Evolutionary conservation across 2,113 vertebrate genomes (phyloP).

Genomic region (Mus spicilegus): DNA sequence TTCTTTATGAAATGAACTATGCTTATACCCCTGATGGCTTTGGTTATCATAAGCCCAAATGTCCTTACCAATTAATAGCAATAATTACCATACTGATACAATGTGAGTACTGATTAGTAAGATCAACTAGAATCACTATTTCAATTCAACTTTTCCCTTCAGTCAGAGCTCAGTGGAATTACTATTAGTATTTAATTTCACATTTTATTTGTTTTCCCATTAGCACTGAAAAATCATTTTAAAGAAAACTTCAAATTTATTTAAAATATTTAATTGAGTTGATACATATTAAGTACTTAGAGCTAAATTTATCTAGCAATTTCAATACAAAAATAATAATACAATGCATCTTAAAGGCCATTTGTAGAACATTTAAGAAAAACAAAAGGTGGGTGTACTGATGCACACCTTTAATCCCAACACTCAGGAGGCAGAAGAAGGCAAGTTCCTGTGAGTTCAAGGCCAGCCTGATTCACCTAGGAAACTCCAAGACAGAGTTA

Average conservation of each 20-base stretch:
- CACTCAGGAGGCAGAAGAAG: background rate
- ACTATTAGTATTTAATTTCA: background rate
- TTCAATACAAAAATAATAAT: constrained; percentile 13
- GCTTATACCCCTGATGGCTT: background rate
- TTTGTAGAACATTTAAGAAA: background rate
- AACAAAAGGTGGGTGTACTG: background rate
- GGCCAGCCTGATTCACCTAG: background rate
- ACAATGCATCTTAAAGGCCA: constrained; percentile 5
- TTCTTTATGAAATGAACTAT: background rate
- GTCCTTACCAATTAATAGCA: background rate
- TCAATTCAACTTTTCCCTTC: constrained; percentile 34
- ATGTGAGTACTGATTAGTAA: background rate
- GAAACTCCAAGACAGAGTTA: background rate
- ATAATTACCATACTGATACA: background rate
- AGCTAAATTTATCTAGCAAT: background rate
- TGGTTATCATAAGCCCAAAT: constrained; percentile 1
- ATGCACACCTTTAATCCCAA: background rate
- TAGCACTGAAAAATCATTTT: background rate
- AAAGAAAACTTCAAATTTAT: background rate
- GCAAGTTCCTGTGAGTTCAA: too few relatives aligned
- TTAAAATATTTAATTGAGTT: background rate
- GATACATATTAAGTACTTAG: background rate
- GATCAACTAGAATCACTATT: background rate
- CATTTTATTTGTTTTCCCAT: constrained; percentile 21
- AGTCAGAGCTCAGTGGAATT: constrained; percentile 24